A percentile compares a stretch with the other conserved stretches of the same genome.
Conservation (phyloP, 2,113 vertebrate species). For the Cheilinus undulatus region DNA sequence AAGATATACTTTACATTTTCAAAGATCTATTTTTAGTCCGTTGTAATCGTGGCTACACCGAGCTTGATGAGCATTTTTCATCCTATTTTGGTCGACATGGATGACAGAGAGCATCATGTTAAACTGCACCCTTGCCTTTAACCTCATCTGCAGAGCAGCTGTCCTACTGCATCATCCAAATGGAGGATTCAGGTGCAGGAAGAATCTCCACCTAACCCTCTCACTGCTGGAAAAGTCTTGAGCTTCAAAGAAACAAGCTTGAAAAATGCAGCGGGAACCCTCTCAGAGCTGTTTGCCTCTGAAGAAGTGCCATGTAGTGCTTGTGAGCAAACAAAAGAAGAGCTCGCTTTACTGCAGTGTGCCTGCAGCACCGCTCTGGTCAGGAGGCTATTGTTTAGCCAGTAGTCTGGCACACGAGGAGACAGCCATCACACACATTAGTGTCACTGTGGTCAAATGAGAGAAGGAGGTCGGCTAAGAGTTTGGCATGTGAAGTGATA, state of each 20-base stretch:
- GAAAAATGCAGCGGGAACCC: conserved; percentile 2
- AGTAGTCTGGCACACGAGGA: conserved; percentile 16
- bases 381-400: conserved; percentile 28
- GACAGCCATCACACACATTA: conserved; percentile 22
- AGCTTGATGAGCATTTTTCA: conserved; percentile 3
- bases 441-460: conserved; percentile 44
- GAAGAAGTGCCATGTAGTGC: not conserved
- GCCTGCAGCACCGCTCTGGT: conserved; percentile 13
- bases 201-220: not conserved
- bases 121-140: conserved; percentile 5
- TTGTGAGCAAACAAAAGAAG: conserved; percentile 18
- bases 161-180: not conserved
- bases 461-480: conserved; percentile 19
- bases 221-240: not conserved
- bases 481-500: conserved; percentile 21
- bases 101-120: conserved; percentile 2
- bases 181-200: not conserved
- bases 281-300: not conserved
- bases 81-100: not conserved
- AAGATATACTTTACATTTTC: too few relatives aligned
- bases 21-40: too few relatives aligned
- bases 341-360: conserved; percentile 19
- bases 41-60: too few relatives aligned
- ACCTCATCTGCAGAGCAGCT: not conserved
- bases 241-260: not conserved